These are phyloP conservation scores for Proterorhinus semilunaris DNA, from an alignment of 2,113 vertebrate species.

Conservation along the genomic window DNA sequence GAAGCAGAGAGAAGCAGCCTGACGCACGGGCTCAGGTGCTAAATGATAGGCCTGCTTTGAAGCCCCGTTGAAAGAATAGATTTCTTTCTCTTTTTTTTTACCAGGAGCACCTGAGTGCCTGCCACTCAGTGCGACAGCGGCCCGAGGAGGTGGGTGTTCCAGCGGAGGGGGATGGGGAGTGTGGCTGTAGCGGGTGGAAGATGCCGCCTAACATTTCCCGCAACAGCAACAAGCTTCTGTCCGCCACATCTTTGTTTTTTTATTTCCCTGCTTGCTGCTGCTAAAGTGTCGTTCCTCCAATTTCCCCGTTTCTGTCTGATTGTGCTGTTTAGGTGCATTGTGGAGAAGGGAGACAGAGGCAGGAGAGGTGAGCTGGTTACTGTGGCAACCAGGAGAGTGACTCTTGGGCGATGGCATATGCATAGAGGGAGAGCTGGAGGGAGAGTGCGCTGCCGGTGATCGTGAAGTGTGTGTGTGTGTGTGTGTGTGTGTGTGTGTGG, in stretches of 20 bases:
- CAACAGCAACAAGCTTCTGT: constrained; percentile 6
- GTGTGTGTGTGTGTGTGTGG: constrained; percentile 44
- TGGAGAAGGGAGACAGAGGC: constrained; percentile 34
- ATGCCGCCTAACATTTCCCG: constrained; percentile 32
- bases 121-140: constrained; percentile 43
- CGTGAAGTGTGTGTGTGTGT: background rate
- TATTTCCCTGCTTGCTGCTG: background rate
- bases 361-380: constrained; percentile 74
- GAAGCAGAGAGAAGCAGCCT: constrained; percentile 18
- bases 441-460: constrained; percentile 44
- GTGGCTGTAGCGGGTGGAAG: constrained; percentile 57
- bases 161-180: constrained; percentile 50
- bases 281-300: constrained; percentile 41
- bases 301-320: constrained; percentile 34
- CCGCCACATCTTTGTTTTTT: constrained; percentile 14
- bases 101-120: constrained; percentile 51
- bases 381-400: constrained; percentile 78
- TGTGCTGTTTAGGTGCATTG: constrained; percentile 71
- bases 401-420: constrained; percentile 71
- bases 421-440: constrained; percentile 25
- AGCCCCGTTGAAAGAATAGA: constrained; percentile 21
- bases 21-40: constrained; percentile 42
- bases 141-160: constrained; percentile 27
- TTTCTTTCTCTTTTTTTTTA: constrained; percentile 15
- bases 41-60: constrained; percentile 32